Evolutionary conservation across 1,140 invertebrate species (phyloP), one percentile per base, ranked within the genome.

Genomic region (Drosophila auraria): DNA sequence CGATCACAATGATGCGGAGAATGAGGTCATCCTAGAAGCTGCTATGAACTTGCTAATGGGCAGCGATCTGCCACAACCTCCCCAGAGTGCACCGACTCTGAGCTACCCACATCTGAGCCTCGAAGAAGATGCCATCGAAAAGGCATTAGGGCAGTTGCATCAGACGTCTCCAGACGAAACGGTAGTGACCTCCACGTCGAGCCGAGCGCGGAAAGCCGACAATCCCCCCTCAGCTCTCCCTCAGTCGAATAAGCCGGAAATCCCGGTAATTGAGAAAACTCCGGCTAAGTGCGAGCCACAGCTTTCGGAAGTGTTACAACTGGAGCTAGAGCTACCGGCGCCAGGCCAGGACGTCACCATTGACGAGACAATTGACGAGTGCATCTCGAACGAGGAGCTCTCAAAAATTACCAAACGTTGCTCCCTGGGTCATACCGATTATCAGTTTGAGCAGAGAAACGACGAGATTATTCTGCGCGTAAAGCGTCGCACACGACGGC

Each of bases 401-500:
- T 72, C 74, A 17, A 59, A 40, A 30, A 58, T 87, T 5, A 91
- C 80, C n/a, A 92, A 92, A 42, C 87, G 82, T 14, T 81, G 87
- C n/a, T 90, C 91, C 0, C 51, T 92, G 8, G 91, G 91, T n/a
- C 51, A 80, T 7, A 87, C 78, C 7, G 82, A 92, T 42, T 92
- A 92, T 71, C 84, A 86, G 53, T 92, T 84, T 20, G 91, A 92
- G 59, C 76, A 75, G n/a, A 64, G 90, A 14, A 81, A 87, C 36
- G 80, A 75, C 50, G 81, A 87, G 57, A 72, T 78, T 8, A 69
- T 89, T 2, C 30, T 89, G 17, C 70, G 84, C 6, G 86, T 89
- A 1, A 90, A 71, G 15, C 81, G 84, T 12, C 86, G 86, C 27
- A 45, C 15, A 36, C 66, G 81, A 30, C 53, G 61, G 2, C 78